These are phyloP conservation scores for Cinara cedri DNA, from an alignment of 2,888 invertebrate genomes.

Conservation along the genomic window DNA sequence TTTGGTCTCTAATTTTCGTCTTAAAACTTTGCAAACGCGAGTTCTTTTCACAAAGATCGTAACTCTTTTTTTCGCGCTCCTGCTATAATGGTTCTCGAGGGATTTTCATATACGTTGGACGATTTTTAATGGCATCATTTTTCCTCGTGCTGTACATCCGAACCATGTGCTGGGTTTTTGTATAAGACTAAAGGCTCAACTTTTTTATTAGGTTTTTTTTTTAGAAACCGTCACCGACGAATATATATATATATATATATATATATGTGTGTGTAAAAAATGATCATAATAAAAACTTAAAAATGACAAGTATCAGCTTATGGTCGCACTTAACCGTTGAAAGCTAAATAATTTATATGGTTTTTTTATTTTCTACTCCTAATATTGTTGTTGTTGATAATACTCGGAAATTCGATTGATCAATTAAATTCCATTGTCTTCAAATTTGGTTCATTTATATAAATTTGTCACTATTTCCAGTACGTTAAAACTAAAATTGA, in stretches of 20 bases:
- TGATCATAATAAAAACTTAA: conserved; percentile 27
- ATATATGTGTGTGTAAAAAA: too few species aligned
- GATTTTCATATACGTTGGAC: conserved; percentile 27
- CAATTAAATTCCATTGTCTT: too few species aligned
- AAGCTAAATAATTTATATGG: not conserved
- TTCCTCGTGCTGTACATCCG: conserved; percentile 7
- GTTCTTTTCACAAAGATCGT: conserved; percentile 27
- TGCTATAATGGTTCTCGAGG: conserved; percentile 42
- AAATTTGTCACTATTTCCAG: too few species aligned
- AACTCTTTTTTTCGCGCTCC: conserved; percentile 44
- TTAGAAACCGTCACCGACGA: conserved; percentile 10
- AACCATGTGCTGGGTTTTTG: conserved; percentile 19
- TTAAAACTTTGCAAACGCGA: conserved; percentile 4
- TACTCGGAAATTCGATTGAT: too few species aligned
- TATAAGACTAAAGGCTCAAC: conserved; percentile 30
- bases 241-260: too few species aligned
- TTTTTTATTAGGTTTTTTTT: conserved; percentile 35
- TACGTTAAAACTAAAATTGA: too few species aligned
- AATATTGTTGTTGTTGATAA: too few species aligned
- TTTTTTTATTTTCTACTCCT: too few species aligned
- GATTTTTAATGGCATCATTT: conserved; percentile 50
- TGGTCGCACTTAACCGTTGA: conserved; percentile 1
- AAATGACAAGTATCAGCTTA: conserved; percentile 39
- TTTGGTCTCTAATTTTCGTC: not conserved
- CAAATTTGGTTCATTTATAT: too few species aligned